phyloP scores from a whole-genome alignment of 2,113 vertebrate species.

The Laterallus jamaicensis region DNA sequence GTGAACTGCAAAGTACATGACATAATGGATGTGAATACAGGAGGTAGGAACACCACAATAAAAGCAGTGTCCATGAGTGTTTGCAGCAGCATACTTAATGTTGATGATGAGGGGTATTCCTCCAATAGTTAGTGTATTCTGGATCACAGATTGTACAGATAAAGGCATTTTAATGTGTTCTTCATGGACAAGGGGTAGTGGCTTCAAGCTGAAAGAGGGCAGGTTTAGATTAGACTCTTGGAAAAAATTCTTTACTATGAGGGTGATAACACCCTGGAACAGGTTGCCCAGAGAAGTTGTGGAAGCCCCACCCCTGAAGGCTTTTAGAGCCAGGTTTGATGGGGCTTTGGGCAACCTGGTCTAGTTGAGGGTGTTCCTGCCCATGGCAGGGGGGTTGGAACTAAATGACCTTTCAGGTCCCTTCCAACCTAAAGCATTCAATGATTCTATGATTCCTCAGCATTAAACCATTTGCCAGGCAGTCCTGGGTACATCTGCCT shows the following conservation, averaged over 20 bases:
- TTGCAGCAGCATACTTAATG: background rate
- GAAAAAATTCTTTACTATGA: too few species aligned
- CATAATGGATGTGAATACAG: background rate
- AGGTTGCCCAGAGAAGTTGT: too few species aligned
- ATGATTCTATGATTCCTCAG: background rate
- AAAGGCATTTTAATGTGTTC: background rate
- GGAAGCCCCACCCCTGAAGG: too few species aligned
- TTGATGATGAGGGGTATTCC: background rate
- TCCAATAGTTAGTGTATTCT: background rate
- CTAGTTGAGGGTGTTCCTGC: too few species aligned
- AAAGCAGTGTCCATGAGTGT: background rate
- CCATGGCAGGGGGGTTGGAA: too few species aligned
- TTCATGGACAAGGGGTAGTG: background rate
- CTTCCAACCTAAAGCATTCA: too few species aligned
- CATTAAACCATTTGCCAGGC: background rate
- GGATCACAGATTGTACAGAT: background rate
- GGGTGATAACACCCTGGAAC: too few species aligned
- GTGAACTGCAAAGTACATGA: background rate
- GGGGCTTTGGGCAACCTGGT: too few species aligned
- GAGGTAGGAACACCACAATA: background rate
- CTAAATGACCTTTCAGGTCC: too few species aligned
- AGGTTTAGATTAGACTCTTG: too few species aligned
- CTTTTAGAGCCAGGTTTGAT: too few species aligned
- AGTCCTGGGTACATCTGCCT: background rate
- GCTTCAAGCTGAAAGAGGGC: too few species aligned